Percentiles rank a stretch among this genome's conserved stretches.
Conservation (phyloP, 2,797 vertebrate species). For the Hafferia zeledoni region DNA sequence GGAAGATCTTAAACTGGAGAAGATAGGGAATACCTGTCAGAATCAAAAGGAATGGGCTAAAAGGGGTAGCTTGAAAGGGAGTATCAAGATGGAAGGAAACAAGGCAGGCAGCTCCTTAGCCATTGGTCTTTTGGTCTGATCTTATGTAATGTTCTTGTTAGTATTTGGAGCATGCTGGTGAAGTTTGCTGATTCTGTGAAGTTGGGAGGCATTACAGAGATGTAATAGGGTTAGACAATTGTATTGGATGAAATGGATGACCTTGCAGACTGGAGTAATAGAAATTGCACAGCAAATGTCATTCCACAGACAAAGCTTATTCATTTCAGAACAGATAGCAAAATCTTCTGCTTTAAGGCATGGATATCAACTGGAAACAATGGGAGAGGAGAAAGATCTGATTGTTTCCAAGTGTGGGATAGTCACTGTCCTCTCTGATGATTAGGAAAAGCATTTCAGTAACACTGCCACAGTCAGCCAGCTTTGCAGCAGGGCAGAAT, state of each 20-base stretch:
- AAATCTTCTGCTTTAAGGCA: not conserved
- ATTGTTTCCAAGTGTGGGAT: not conserved
- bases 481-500: not conserved
- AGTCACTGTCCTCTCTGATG: not conserved
- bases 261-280: not conserved
- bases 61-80: not conserved
- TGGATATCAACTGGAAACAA: not conserved
- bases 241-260: conserved; percentile 17
- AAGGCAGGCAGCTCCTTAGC: not conserved
- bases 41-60: not conserved
- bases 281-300: not conserved
- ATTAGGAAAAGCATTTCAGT: not conserved
- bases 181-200: not conserved
- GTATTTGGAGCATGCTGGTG: not conserved
- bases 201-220: not conserved
- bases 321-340: not conserved
- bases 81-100: not conserved
- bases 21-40: not conserved
- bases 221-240: conserved; percentile 35
- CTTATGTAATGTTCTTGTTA: conserved; percentile 1
- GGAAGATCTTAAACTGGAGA: not conserved
- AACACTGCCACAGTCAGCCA: not conserved
- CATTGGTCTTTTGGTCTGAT: not conserved
- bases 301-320: not conserved
- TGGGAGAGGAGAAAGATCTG: not conserved